Conservation (phyloP, 2,797 vertebrate species). For the Eutrigla gurnardus region DNA sequence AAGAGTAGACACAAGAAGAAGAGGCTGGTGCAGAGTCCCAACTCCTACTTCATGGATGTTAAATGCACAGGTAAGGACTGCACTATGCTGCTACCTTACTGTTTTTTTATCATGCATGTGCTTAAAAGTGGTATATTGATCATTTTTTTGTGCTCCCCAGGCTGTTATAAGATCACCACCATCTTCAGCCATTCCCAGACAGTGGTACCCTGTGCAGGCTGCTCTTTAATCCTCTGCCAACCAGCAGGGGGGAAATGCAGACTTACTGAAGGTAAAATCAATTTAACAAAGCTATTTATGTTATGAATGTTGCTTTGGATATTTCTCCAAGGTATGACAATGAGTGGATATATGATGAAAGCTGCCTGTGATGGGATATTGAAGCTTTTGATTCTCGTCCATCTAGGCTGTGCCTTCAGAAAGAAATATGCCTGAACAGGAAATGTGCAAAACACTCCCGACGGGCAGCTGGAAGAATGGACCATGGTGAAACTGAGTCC, state of each 20-base stretch:
- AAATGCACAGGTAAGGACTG: slow-evolving; percentile 76
- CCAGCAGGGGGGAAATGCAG: slow-evolving; percentile 81
- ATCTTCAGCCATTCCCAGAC: slow-evolving; percentile 83
- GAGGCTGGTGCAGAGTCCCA: slow-evolving; percentile 81
- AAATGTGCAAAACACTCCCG: neutral
- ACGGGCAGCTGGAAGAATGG: slow-evolving; percentile 28
- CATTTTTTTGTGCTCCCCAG: slow-evolving; percentile 48
- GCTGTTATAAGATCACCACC: slow-evolving; percentile 82
- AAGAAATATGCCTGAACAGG: slow-evolving; percentile 72
- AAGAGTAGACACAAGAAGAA: slow-evolving; percentile 81
- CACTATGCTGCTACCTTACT: fast-evolving
- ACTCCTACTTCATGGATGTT: slow-evolving; percentile 85
- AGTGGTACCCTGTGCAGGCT: slow-evolving; percentile 76
- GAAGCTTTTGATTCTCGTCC: neutral
- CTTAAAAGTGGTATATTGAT: neutral
- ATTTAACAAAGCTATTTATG: neutral
- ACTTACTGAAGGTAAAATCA: slow-evolving; percentile 72
- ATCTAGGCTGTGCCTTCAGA: slow-evolving; percentile 79
- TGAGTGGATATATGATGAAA: neutral
- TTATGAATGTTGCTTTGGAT: neutral
- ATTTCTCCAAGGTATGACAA: neutral
- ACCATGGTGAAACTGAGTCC: slow-evolving; percentile 9
- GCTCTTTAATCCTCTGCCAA: slow-evolving; percentile 77
- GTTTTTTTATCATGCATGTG: neutral
- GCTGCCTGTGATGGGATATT: neutral